Percentiles rank a stretch among this genome's conserved stretches.
phyloP scores from a whole-genome alignment of 2,113 vertebrate species.

The Varanus komodoensis region DNA sequence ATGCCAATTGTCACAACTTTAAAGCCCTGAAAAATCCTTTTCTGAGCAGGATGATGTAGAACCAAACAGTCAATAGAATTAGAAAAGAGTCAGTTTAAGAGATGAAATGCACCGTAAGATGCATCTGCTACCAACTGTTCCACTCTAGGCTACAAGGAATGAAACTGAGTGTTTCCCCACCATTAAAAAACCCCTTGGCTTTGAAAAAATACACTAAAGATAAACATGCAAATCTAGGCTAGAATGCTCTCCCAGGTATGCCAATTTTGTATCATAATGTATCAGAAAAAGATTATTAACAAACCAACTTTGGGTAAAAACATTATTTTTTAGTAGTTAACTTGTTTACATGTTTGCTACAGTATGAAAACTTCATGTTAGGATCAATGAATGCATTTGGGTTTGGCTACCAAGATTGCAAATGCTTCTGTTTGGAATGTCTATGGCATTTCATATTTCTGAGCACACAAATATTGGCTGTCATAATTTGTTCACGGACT shows the following conservation, averaged over 20 bases:
- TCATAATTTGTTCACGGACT: conserved; percentile 4
- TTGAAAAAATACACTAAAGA: neutral
- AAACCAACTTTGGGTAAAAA: neutral
- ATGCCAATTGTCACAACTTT: neutral
- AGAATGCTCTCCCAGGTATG: neutral
- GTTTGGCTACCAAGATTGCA: neutral
- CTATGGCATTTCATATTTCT: conserved; percentile 36
- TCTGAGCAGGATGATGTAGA: neutral
- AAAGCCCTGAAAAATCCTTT: neutral
- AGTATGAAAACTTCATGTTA: neutral
- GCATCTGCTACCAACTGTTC: neutral
- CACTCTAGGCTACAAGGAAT: neutral
- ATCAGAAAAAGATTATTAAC: neutral
- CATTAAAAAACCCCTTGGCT: neutral
- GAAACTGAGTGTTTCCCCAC: neutral
- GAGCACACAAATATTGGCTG: conserved; percentile 30
- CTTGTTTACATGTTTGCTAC: neutral
- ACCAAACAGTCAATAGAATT: neutral
- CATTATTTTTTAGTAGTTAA: neutral
- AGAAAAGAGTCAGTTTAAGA: neutral
- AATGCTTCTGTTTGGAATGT: conserved; percentile 19
- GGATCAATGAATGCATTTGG: conserved; percentile 2
- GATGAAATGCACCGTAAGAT: neutral
- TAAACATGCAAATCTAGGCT: too few species aligned
- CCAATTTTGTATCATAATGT: neutral